Conservation (phyloP, 2,888 invertebrate genomes). For the Balanococcus diminutus region DNA sequence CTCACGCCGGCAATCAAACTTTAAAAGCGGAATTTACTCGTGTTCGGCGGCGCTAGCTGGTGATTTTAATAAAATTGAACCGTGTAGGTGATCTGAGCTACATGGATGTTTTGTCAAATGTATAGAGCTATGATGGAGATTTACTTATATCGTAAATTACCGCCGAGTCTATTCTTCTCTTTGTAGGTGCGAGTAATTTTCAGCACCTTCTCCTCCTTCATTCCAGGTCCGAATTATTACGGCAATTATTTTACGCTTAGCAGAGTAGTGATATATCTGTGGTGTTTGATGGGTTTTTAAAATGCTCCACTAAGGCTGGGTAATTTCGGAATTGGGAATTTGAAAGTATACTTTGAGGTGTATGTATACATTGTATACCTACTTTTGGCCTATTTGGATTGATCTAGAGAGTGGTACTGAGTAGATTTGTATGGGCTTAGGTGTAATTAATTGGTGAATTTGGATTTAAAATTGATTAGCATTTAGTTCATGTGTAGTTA, state of each 20-base stretch:
- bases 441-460: too few relatives aligned
- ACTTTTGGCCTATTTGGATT: too few relatives aligned
- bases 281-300: conserved; percentile 16
- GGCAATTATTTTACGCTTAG: conserved; percentile 29
- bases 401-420: too few relatives aligned
- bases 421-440: too few relatives aligned
- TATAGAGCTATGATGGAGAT: not conserved
- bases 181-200: not conserved
- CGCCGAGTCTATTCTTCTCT: not conserved
- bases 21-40: not conserved
- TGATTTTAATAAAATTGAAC: conserved; percentile 20
- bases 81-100: not conserved
- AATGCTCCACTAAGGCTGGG: not conserved
- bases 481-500: too few relatives aligned
- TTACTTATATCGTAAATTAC: not conserved
- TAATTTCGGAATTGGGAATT: not conserved
- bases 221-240: not conserved
- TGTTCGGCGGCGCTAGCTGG: not conserved
- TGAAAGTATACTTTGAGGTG: not conserved
- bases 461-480: too few relatives aligned
- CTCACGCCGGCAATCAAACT: conserved; percentile 23
- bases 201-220: not conserved
- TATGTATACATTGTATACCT: not conserved
- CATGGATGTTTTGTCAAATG: not conserved
- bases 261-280: not conserved